Evolutionary conservation across 64 coral and sea anemone genomes (phyloP).

Genomic region (Hydrozoanthus tunicans): DNA sequence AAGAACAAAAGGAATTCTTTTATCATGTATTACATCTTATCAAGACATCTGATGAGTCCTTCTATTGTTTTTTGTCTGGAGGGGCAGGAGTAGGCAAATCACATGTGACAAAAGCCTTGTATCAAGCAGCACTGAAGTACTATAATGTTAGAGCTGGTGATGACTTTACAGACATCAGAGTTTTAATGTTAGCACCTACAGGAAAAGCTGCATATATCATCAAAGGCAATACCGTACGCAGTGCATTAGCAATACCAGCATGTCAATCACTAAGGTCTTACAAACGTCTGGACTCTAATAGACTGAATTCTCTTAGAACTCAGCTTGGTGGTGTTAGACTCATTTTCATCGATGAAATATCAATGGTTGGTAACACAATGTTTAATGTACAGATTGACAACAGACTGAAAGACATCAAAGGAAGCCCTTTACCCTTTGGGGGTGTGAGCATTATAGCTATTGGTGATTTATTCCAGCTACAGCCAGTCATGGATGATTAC

Average conservation of each 20-base stretch:
- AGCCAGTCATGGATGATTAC: too few relatives aligned
- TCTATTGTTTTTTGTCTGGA: too few relatives aligned
- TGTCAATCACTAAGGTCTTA: slow-evolving; percentile 1
- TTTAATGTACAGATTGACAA: neutral
- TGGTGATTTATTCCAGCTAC: too few relatives aligned
- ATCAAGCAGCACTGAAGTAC: slow-evolving; percentile 14
- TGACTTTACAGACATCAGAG: slow-evolving; percentile 3
- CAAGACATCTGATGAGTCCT: too few relatives aligned
- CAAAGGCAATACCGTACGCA: neutral
- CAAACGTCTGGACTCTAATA: slow-evolving; percentile 6
- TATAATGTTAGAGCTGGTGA: slow-evolving; percentile 6
- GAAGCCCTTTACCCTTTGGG: too few relatives aligned
- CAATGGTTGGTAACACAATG: slow-evolving; percentile 23
- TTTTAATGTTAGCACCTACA: slow-evolving; percentile 16
- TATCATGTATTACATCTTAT: too few relatives aligned
- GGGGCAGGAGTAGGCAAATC: neutral
- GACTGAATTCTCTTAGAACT: neutral
- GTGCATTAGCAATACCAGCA: slow-evolving; percentile 1
- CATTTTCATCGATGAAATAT: slow-evolving; percentile 12
- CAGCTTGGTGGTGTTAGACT: slow-evolving; percentile 13
- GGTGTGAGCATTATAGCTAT: too few relatives aligned
- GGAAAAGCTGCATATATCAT: neutral
- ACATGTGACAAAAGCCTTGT: slow-evolving; percentile 19
- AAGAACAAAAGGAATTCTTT: too few relatives aligned
- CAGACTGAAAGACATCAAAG: too few relatives aligned